phyloP scores from a whole-genome alignment of 2,113 vertebrate genomes.

The Brachyhypopomus gauderio region DNA sequence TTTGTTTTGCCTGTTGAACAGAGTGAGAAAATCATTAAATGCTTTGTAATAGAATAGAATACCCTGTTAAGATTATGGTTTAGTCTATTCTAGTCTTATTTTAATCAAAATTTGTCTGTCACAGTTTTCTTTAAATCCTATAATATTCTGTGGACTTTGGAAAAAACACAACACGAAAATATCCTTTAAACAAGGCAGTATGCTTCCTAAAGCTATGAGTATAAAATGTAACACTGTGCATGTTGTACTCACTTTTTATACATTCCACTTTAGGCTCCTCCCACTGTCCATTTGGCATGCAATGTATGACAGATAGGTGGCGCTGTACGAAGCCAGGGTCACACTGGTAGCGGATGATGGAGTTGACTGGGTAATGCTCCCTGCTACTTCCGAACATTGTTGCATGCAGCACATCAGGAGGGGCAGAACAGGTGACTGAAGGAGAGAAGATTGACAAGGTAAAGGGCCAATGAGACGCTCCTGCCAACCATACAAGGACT shows the following conservation, averaged over 20 bases:
- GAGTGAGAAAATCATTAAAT: conserved; percentile 35
- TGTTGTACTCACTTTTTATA: conserved; percentile 77
- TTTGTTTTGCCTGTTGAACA: conserved; percentile 76
- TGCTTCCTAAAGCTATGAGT: background rate
- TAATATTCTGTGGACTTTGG: too few species aligned
- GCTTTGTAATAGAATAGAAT: conserved; percentile 44
- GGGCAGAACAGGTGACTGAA: conserved; percentile 82
- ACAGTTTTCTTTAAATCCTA: too few species aligned
- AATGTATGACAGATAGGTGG: conserved; percentile 87
- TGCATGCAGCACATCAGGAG: conserved; percentile 83
- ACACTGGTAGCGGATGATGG: conserved; percentile 91
- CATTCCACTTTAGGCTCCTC: conserved; percentile 91
- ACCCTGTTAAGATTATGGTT: conserved; percentile 18
- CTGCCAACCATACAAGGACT: background rate
- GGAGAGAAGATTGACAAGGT: conserved; percentile 12
- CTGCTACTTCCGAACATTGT: conserved; percentile 79
- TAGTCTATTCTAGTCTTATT: too few species aligned
- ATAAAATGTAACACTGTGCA: background rate
- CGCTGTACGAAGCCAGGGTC: conserved; percentile 83
- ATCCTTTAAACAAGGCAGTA: background rate
- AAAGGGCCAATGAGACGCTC: background rate
- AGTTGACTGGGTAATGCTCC: conserved; percentile 83
- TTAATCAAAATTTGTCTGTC: too few species aligned
- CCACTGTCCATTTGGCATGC: conserved; percentile 88
- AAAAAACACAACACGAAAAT: too few species aligned